Evolutionary conservation across 2,888 invertebrate genomes (phyloP).

Genomic region (Heliconius erato): DNA sequence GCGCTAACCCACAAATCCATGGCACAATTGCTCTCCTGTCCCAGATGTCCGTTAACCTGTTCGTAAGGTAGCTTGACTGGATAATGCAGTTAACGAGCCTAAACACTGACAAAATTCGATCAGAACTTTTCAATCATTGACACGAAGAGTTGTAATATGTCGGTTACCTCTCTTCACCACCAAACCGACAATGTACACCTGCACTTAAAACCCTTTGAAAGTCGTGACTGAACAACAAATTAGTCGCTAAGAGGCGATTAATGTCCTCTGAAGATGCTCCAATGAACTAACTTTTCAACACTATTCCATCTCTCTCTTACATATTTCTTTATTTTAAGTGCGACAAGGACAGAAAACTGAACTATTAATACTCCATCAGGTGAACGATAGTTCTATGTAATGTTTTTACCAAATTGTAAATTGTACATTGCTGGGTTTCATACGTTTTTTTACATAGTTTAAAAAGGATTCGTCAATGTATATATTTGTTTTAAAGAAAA

Average conservation of each 20-base stretch:
- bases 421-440: conserved; percentile 29
- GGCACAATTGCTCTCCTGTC: no score
- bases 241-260: conserved; percentile 53
- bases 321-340: conserved; percentile 6
- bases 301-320: conserved; percentile 49
- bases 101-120: no score
- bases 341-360: conserved; percentile 48
- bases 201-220: conserved; percentile 22
- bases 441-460: neutral
- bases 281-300: conserved; percentile 54
- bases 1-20: no score
- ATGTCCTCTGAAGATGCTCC: conserved; percentile 52
- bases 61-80: no score
- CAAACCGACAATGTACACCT: conserved; percentile 22
- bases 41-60: no score
- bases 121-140: no score
- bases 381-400: neutral
- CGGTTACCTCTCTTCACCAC: neutral
- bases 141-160: neutral
- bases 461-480: neutral
- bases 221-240: conserved; percentile 49
- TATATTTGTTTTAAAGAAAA: no score
- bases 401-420: neutral
- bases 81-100: no score
- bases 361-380: conserved; percentile 50